phyloP scores from a whole-genome alignment of 2,113 vertebrate genomes.

The Hylia prasina region DNA sequence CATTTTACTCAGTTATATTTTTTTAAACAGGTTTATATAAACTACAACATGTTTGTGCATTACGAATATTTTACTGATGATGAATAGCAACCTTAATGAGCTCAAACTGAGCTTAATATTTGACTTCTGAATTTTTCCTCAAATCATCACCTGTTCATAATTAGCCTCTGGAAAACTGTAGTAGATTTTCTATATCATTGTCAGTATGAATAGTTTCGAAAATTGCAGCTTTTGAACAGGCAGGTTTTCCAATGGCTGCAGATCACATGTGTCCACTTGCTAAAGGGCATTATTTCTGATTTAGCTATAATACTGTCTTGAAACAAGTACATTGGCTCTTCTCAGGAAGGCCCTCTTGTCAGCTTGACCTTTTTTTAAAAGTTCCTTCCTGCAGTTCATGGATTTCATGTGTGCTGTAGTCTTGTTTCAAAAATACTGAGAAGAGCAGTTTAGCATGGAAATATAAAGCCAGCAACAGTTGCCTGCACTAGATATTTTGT shows the following conservation, averaged over 20 bases:
- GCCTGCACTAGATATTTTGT: background rate
- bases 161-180: conserved; percentile 50
- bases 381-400: background rate
- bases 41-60: conserved; percentile 42
- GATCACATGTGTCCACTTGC: background rate
- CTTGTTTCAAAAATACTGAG: background rate
- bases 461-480: background rate
- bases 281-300: conserved; percentile 4
- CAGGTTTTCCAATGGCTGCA: background rate
- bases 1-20: conserved; percentile 31
- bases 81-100: conserved; percentile 61
- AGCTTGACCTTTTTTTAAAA: conserved; percentile 7
- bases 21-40: conserved; percentile 43
- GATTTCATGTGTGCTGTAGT: background rate
- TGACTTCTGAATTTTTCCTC: conserved; percentile 55
- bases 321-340: background rate
- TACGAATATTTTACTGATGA: conserved; percentile 59
- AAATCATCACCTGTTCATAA: conserved; percentile 66
- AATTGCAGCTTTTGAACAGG: conserved; percentile 19
- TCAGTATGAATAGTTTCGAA: conserved; percentile 8
- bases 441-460: background rate
- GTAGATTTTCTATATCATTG: background rate
- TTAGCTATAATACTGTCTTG: background rate
- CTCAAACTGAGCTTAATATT: conserved; percentile 57
- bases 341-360: background rate